Evolutionary conservation across 1,140 invertebrate species (phyloP), one percentile per base, ranked within the genome.

Genomic region (Zaprionus capensis): DNA sequence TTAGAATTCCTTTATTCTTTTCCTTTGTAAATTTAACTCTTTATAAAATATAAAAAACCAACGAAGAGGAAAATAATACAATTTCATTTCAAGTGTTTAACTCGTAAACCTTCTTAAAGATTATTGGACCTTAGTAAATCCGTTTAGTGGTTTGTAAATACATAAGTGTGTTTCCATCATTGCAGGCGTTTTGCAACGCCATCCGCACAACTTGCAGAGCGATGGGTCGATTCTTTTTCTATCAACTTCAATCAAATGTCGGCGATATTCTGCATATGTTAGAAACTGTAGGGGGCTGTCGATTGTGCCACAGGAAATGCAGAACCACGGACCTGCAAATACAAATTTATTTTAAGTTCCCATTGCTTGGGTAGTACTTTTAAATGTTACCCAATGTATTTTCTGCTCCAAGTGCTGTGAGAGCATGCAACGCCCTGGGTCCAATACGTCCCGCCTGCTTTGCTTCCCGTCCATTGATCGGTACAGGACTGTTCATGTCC

Each of bases 171-270:
- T 7, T 4, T 46, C n/a, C 41, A 46, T 46, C 0, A 11, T n/a
- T 5, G 0, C 6, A 17, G 41, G n/a, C 7, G 41, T 17, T 3
- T 1, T 6, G 7, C 7, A 71, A 66, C 53, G 62, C 70, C 55
- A 72, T 20, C 63, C 70, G 22, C 70, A 67, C 12, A 41, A 34
- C 11, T 31, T 26, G 24, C 65, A 74, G 12, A 62, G 9, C 4
- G 58, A n/a, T 34, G 49, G n/a, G 62, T 74, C 58, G 26, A 57
- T 57, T 5, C 11, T 3, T 41, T 62, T 36, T 2, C 57, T 15
- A 17, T 62, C 36, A 6, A 46, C 38, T 6, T 62, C 20, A 22
- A 20, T 28, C 28, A 69, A 62, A 28, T 69, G 57, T n/a, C 22
- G 57, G 15, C 36, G 57, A 14, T 46, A 69, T 22, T 61, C 57